Percentiles rank a stretch among this genome's conserved stretches.
These are phyloP conservation scores for Lydus trimaculatus DNA, from an alignment of 2,888 invertebrate genomes.

Conservation along the genomic window DNA sequence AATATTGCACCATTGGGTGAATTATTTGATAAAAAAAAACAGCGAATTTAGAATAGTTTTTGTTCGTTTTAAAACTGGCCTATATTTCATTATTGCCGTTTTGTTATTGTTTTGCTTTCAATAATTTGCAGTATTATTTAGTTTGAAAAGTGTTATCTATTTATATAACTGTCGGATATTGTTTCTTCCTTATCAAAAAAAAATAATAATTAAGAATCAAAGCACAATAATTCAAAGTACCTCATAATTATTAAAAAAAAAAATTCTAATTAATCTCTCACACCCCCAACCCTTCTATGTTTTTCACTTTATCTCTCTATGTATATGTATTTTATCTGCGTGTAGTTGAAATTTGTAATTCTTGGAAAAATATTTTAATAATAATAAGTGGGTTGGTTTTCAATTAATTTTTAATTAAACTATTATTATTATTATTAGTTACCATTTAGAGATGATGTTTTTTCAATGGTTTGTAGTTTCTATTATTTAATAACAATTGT, in stretches of 20 bases:
- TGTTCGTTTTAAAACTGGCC: conserved; percentile 41
- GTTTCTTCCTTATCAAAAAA: conserved; percentile 3
- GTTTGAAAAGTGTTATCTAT: not conserved
- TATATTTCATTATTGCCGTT: conserved; percentile 13
- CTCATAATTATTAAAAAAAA: conserved; percentile 23
- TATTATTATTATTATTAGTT: conserved; percentile 45
- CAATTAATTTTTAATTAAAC: too few relatives aligned
- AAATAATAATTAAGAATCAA: conserved; percentile 16
- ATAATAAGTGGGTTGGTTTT: conserved; percentile 26
- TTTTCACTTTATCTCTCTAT: conserved; percentile 25
- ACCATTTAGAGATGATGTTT: conserved; percentile 48
- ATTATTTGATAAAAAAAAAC: conserved; percentile 43
- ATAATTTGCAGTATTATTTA: conserved; percentile 5
- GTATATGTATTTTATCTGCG: not conserved
- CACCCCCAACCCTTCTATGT: too few relatives aligned
- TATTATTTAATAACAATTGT: conserved; percentile 2
- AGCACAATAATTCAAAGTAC: conserved; percentile 42
- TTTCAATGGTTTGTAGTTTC: conserved; percentile 33
- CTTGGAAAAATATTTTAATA: not conserved
- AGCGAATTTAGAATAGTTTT: conserved; percentile 53
- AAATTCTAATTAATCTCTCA: conserved; percentile 17
- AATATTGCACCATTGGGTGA: conserved; percentile 55
- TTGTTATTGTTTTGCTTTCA: not conserved
- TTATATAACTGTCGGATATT: not conserved
- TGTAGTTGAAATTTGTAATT: conserved; percentile 8